These are phyloP conservation scores for Nephrotoma guestfalica DNA, from an alignment of 2,888 invertebrate species.

Conservation along the genomic window DNA sequence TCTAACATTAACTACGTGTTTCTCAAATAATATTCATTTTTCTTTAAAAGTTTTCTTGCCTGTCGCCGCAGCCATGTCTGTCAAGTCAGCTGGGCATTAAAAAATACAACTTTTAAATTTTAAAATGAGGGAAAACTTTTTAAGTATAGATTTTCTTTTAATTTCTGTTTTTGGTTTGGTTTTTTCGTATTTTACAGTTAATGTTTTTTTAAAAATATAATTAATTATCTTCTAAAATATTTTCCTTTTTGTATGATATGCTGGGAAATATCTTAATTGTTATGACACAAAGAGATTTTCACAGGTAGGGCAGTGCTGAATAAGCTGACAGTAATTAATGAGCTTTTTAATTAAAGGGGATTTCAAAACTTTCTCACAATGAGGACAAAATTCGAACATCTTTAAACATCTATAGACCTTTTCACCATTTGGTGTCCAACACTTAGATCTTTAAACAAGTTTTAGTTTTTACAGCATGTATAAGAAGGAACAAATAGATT, in stretches of 20 bases:
- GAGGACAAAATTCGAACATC: too few species aligned
- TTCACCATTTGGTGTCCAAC: too few species aligned
- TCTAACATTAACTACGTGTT: neutral
- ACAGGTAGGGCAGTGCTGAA: neutral
- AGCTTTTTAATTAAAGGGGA: neutral
- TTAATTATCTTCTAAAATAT: neutral
- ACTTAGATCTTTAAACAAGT: too few species aligned
- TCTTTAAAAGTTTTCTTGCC: neutral
- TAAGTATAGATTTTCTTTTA: neutral
- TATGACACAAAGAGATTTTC: neutral
- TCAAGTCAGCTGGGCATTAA: neutral
- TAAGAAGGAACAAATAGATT: too few species aligned
- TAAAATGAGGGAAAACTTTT: neutral
- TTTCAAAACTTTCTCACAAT: too few species aligned
- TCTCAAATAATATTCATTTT: neutral
- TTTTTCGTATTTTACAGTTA: neutral
- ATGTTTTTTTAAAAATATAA: neutral
- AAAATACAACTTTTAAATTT: neutral
- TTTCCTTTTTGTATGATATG: neutral
- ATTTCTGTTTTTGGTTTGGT: neutral
- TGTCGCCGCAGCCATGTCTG: neutral
- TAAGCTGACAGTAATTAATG: neutral
- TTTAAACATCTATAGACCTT: too few species aligned
- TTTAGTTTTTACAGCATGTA: too few species aligned
- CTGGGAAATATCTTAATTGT: neutral